Base-by-base conservation (phyloP, 1,140 invertebrate species). In the Zaprionus lachaisei region DNA sequence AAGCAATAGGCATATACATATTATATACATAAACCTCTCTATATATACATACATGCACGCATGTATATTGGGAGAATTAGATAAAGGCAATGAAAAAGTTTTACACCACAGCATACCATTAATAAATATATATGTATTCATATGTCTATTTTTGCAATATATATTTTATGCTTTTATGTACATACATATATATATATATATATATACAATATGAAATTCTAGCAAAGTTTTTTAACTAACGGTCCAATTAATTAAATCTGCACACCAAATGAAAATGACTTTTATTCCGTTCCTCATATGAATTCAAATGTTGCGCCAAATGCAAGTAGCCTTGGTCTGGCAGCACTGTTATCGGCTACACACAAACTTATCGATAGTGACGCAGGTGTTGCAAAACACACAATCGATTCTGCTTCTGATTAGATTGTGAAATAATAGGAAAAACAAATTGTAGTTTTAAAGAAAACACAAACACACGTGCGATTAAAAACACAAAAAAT, bases 101-200 rank as follows among this genome's bases (percentile, higher is more conserved):
- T 78, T 81, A 79, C 80, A 76, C 62, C 57, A 86, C 68, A 79
- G 60, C 74, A 79, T 76, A 77, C 76, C 73, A 80, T 71, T 65
- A 71, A 67, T 4, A 63, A 69, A 71, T 66, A 64, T 83, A 66
- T 72, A 79, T 65, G 78, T 72, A 83, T 81, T 60, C 80, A 56
- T 65, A 51, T 28, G 67, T 83, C 74, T 77, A 89, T 87, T 87
- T 87, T 87, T 87, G 84, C 83, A 87, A 87, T 87, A 87, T 87
- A 86, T 89, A 78, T 81, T 80, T 89, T 89, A 83, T 86, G 84
- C 75, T 73, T 78, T 78, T 80, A 78, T 80, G 72, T 80, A 73
- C 41, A 72, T 81, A 51, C 20, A 83, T 68, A 73, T 65, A 74
- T 41, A 28, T 49, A 28, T 49, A 49, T 20, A 20, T 49, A 72